A percentile compares a stretch with the other conserved stretches of the same genome.
These are phyloP conservation scores for Philotrypesis tridentata DNA, from an alignment of 1,140 invertebrate species.

Conservation along the genomic window DNA sequence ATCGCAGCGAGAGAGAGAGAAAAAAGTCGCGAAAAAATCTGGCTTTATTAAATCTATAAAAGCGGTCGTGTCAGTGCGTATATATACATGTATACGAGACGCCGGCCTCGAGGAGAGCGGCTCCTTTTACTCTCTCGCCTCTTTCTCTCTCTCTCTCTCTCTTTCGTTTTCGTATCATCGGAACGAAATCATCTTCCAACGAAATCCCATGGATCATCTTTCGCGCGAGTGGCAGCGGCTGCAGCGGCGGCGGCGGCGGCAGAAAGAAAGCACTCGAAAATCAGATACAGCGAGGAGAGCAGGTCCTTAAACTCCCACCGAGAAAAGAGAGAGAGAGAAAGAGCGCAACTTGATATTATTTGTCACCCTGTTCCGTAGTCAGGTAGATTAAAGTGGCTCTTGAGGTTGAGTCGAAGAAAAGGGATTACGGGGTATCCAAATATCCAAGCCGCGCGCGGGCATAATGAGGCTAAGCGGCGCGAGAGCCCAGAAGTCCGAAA, in stretches of 20 bases:
- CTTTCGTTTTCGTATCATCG: not conserved
- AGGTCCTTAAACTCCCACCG: conserved; percentile 30
- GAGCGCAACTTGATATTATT: conserved; percentile 64
- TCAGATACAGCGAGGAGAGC: conserved; percentile 52
- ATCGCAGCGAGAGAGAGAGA: not conserved
- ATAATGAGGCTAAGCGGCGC: conserved; percentile 59
- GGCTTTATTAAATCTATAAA: not conserved
- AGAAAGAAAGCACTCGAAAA: conserved; percentile 49
- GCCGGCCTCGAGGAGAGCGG: not conserved
- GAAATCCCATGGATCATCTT: conserved; percentile 43
- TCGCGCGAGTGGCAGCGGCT: not conserved
- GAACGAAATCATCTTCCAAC: conserved; percentile 34
- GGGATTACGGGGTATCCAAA: conserved; percentile 69
- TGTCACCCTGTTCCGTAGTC: conserved; percentile 58
- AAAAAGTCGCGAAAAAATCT: not conserved
- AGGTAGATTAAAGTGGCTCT: conserved; percentile 59
- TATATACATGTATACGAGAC: too few species aligned
- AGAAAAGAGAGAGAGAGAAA: not conserved
- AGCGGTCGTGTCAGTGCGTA: not conserved
- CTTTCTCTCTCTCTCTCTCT: too few species aligned
- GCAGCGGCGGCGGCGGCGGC: not conserved
- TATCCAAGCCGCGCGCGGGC: conserved; percentile 61
- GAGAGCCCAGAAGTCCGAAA: conserved; percentile 24
- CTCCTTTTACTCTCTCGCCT: too few species aligned
- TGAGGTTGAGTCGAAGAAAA: conserved; percentile 52